Conservation (phyloP, 2,888 invertebrate genomes). For the Apamea crenata region DNA sequence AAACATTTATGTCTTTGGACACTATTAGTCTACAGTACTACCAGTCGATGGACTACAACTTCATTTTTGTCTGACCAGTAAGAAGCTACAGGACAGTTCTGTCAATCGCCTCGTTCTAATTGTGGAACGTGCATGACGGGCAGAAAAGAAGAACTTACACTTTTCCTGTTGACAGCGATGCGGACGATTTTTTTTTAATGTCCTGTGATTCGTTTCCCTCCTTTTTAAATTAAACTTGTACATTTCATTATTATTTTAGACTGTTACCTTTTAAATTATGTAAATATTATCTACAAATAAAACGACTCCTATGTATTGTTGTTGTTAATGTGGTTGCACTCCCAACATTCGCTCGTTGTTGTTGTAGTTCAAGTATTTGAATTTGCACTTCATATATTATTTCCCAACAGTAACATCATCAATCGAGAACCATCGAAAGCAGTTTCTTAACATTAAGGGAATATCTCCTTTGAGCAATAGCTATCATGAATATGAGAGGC, state of each 20-base stretch:
- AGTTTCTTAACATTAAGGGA: background rate
- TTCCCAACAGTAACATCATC: background rate
- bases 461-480: background rate
- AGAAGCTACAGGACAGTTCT: background rate
- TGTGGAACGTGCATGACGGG: background rate
- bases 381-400: background rate
- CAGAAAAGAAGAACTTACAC: background rate
- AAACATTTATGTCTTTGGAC: background rate
- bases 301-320: background rate
- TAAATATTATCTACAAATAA: background rate
- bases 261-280: too few species aligned
- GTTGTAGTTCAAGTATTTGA: background rate
- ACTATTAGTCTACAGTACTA: background rate
- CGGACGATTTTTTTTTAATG: background rate
- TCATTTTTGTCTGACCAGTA: background rate
- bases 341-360: too few species aligned
- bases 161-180: background rate
- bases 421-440: too few species aligned
- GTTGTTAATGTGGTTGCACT: background rate
- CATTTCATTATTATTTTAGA: background rate
- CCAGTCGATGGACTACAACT: background rate
- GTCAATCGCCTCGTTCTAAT: background rate
- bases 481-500: background rate
- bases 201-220: background rate
- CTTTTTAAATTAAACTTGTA: background rate